A percentile compares a stretch with the other conserved stretches of the same genome.
Evolutionary conservation across 2,888 invertebrate genomes (phyloP).

Genomic region (Odontothrips loti): DNA sequence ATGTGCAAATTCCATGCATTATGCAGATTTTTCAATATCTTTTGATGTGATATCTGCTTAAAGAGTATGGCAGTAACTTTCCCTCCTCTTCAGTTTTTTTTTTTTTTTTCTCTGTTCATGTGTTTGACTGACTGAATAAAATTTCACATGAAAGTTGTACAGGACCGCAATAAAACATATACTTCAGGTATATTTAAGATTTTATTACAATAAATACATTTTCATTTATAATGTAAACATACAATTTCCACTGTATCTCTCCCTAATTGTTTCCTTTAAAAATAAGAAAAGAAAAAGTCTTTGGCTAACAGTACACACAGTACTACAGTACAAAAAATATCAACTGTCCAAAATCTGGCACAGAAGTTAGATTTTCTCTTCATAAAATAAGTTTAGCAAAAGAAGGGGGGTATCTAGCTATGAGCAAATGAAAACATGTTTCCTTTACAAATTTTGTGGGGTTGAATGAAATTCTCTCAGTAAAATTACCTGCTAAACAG

Average conservation of each 20-base stretch:
- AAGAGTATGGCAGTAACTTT: no score
- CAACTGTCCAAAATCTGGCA: background rate
- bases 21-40: background rate
- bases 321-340: background rate
- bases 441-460: no score
- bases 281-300: background rate
- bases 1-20: background rate
- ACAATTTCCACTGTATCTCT: background rate
- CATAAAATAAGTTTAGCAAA: no score
- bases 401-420: no score
- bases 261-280: background rate
- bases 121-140: background rate
- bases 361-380: background rate
- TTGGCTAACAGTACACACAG: slow-evolving; percentile 4
- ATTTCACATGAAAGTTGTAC: slow-evolving; percentile 6
- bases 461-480: no score
- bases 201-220: slow-evolving; percentile 26
- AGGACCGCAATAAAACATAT: background rate
- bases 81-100: no score
- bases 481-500: no score
- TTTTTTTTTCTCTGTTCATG: background rate
- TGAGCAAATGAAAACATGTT: no score
- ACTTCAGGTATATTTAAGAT: background rate
- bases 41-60: no score
- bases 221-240: background rate